These are phyloP conservation scores for Junonia oenone DNA, from an alignment of 2,888 invertebrate genomes.

Conservation along the genomic window DNA sequence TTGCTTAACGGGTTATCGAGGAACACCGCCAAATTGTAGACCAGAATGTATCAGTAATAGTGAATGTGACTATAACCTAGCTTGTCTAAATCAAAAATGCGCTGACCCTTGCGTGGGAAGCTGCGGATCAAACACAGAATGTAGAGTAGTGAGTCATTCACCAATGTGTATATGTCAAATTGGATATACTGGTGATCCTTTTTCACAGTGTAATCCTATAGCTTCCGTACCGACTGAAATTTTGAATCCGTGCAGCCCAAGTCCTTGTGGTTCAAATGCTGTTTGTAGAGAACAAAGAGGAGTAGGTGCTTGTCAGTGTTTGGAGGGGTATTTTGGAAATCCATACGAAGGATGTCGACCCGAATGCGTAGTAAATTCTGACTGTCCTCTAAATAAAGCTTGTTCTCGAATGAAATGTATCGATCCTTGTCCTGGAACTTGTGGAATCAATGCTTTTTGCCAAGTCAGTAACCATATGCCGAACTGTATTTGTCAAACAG, in stretches of 20 bases:
- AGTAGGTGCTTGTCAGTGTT: conserved; percentile 84
- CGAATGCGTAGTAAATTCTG: conserved; percentile 85
- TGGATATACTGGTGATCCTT: conserved; percentile 88
- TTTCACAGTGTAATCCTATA: conserved; percentile 79
- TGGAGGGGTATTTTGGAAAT: conserved; percentile 84
- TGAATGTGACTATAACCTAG: conserved; percentile 84
- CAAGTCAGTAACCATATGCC: conserved; percentile 87
- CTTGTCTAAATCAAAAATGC: conserved; percentile 88
- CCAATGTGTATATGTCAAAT: conserved; percentile 84
- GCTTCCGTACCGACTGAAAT: conserved; percentile 55
- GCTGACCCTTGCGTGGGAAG: conserved; percentile 85
- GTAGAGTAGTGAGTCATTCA: conserved; percentile 87
- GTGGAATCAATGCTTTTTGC: conserved; percentile 86
- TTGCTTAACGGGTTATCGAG: conserved; percentile 83
- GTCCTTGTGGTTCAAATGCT: conserved; percentile 82
- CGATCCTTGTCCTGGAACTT: conserved; percentile 89
- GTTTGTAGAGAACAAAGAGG: conserved; percentile 80
- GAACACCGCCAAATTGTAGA: conserved; percentile 86
- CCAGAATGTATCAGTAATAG: conserved; percentile 89
- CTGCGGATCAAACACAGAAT: conserved; percentile 87
- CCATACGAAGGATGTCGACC: conserved; percentile 89
- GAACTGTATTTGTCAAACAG: conserved; percentile 83
- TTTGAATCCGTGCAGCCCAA: conserved; percentile 82
- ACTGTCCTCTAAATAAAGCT: conserved; percentile 85
- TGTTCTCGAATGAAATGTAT: conserved; percentile 86